Evolutionary conservation across 2,888 invertebrate genomes (phyloP), one percentile per base, ranked within the genome.

Genomic region (Ophioninae sp.): DNA sequence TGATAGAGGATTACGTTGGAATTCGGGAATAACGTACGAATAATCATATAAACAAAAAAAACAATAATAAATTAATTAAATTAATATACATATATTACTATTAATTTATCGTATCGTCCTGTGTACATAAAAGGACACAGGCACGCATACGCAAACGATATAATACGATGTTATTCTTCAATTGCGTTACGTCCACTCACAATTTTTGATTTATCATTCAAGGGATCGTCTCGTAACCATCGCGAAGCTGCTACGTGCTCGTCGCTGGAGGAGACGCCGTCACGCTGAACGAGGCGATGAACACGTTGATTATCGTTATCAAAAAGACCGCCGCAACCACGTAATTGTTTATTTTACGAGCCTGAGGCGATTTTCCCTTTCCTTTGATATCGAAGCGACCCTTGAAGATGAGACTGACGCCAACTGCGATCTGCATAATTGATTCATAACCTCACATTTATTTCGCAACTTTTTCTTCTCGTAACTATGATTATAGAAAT

Each of bases 221-320:
- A 70, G 10, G 50, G 13, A 67, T 67, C 44, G 21, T 44, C 30
- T 30, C 44, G 68, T 41, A 13, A 21, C 68, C 41, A 17, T 17
- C 44, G 13, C 44, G 68, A 68, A 21, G 17, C 50, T 23, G 68
- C n/a, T 44, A 50, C 68, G 50, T 30, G 44, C 44, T 50, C 50
- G 79, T 20, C 8, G 21, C 69, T 20, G 56, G 6, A 5, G 44
- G 50, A 64, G 44, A 69, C 23, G 88, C 83, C 39, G 13, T 6
- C 17, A 94, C 93, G 44, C 95, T 95, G 87, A 95, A 95, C 30
- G 94, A 94, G 8, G 96, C 95, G 74, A 96, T 94, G 85, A 96
- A 94, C 57, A 96, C 95, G 89, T 96, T 96, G 86, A 96, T 94
- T 65, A 96, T 94, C 1, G 96, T 95, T 74, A 96, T 94, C 64